phyloP scores from a whole-genome alignment of 2,113 vertebrate species.

The Aleadryas rufinucha region DNA sequence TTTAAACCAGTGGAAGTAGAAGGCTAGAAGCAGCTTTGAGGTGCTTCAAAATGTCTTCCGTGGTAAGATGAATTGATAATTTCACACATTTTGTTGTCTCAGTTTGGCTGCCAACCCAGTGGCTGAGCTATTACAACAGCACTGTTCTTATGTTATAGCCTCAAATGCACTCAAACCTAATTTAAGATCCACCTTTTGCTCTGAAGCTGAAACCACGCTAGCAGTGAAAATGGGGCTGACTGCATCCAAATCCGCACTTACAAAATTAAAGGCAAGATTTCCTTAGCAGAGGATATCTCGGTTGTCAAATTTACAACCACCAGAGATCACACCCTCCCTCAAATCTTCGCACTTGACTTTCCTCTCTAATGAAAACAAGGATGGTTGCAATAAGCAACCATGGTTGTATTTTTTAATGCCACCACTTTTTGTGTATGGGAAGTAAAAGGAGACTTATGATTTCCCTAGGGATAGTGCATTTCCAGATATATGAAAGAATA shows the following conservation, averaged over 20 bases:
- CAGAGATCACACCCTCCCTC: background rate
- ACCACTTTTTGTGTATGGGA: background rate
- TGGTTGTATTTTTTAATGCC: background rate
- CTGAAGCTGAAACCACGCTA: background rate
- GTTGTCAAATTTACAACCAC: background rate
- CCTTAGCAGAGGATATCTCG: background rate
- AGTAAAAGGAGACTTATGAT: background rate
- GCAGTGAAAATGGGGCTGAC: background rate
- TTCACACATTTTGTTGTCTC: background rate
- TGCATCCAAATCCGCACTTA: constrained; percentile 28
- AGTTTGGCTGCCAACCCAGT: constrained; percentile 17
- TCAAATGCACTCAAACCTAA: constrained; percentile 26
- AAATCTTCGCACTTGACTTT: background rate
- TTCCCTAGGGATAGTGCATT: background rate
- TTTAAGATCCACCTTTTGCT: constrained; percentile 46
- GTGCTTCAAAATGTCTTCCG: background rate
- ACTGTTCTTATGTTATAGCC: background rate
- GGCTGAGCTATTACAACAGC: background rate
- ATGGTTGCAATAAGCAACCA: background rate
- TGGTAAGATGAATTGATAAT: background rate
- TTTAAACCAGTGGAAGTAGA: background rate
- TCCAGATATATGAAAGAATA: background rate
- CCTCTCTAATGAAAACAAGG: background rate
- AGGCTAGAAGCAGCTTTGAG: background rate
- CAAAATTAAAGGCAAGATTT: constrained; percentile 21